Evolutionary conservation across 2,113 vertebrate species (phyloP), one percentile per base, ranked within the genome.

Genomic region (Nematolebias whitei): DNA sequence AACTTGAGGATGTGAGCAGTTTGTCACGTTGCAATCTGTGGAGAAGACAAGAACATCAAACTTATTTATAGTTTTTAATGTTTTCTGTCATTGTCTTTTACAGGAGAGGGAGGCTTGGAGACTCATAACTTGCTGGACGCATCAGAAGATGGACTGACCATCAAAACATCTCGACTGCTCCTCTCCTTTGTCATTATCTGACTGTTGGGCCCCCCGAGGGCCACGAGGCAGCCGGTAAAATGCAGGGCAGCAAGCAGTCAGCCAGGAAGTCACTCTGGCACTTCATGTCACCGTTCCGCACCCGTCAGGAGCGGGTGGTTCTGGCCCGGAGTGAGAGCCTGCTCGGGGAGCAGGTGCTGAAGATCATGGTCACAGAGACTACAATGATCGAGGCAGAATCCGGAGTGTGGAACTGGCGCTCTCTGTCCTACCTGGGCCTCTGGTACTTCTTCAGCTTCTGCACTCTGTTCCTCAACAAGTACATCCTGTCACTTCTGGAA

Each of bases 401-500:
- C 15, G 97, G 98, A 5, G 92, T 95, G 55, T 95, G 94, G 94
- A 96, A 93, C 56, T 89, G 92, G 5, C 90, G 93, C 7, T 95
- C 96, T 0, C 83, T 98, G 49, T 59, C 79, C 68, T 96, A 95
- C 90, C 93, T 99, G 85, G 78, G 82, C 0, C 67, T 97, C 16
- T 99, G 98, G 97, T 99, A 95, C 78, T 96, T 96, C 91, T 96
- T 99, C 91, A 99, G 98, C 91, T 99, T 99, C 90, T 98, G 95
- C 90, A 99, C 97, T 0, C 93, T 99, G 11, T 98, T 98, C 68
- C 96, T 99, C 66, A 99, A 99, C 91, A 99, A 99, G 87, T 96
- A 99, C 73, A 98, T 99, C 59, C 87, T 99, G 52, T 95, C 97
- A 0, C 89, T 99, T 74, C 88, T 99, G 83, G 95, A 97, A 64